These are phyloP conservation scores for Spodoptera picta DNA, from an alignment of 2,888 invertebrate genomes.

Conservation along the genomic window DNA sequence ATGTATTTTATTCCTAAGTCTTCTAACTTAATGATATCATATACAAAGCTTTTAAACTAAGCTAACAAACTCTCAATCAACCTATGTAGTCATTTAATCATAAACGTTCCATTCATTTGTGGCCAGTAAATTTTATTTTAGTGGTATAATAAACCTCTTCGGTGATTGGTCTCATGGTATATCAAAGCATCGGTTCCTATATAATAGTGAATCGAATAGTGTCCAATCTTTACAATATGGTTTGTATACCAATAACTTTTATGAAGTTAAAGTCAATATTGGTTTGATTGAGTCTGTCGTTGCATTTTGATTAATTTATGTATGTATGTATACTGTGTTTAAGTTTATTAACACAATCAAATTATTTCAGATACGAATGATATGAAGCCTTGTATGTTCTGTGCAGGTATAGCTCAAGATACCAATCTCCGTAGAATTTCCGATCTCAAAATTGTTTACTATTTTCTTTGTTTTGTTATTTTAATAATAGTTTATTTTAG, in stretches of 20 bases:
- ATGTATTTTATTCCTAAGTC: conserved; percentile 10
- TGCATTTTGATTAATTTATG: background rate
- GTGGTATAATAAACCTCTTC: conserved; percentile 45
- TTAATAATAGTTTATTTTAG: too few relatives aligned
- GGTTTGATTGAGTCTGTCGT: conserved; percentile 4
- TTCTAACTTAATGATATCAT: conserved; percentile 35
- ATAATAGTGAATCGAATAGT: too few relatives aligned
- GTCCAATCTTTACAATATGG: conserved; percentile 24
- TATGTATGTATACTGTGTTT: too few relatives aligned
- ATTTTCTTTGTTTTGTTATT: too few relatives aligned
- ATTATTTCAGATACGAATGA: too few relatives aligned
- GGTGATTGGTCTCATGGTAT: conserved; percentile 30
- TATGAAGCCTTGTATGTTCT: too few relatives aligned
- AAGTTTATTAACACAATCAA: too few relatives aligned
- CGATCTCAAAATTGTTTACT: too few relatives aligned
- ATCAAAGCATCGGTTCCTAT: conserved; percentile 30
- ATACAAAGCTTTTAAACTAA: conserved; percentile 45
- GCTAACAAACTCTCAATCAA: conserved; percentile 55
- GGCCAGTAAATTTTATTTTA: conserved; percentile 56
- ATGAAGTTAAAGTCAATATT: conserved; percentile 9
- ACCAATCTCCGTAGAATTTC: too few relatives aligned
- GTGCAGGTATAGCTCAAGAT: too few relatives aligned
- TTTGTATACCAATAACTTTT: conserved; percentile 26
- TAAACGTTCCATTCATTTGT: conserved; percentile 54
- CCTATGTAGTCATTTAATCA: conserved; percentile 43